Conservation (phyloP, 1,140 invertebrate species). For the Gryon sp. region DNA sequence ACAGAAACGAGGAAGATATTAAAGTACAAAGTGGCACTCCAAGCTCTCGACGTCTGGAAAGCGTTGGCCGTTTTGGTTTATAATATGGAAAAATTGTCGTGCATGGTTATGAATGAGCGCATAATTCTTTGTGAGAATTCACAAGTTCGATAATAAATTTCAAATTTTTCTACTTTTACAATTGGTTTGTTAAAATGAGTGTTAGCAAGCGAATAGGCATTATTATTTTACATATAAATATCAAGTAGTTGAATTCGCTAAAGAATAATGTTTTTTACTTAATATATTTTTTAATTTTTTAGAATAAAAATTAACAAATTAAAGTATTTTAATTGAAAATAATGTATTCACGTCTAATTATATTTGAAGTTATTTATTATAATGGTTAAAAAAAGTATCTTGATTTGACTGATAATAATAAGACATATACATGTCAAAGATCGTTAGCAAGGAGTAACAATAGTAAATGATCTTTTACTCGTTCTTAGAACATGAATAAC, state of each 20-base stretch:
- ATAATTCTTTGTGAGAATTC: constrained; percentile 32
- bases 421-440: constrained; percentile 1
- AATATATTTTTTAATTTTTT: no score
- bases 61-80: constrained; percentile 45
- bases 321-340: no score
- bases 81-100: constrained; percentile 48
- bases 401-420: background rate
- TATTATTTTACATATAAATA: no score
- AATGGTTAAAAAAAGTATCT: background rate
- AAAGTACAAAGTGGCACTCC: constrained; percentile 60
- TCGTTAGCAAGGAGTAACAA: constrained; percentile 4
- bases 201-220: no score
- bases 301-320: no score
- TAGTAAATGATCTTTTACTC: constrained; percentile 20
- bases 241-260: no score
- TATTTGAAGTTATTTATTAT: background rate
- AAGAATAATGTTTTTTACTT: no score
- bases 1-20: constrained; percentile 60
- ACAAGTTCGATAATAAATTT: constrained; percentile 24
- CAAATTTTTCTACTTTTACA: no score
- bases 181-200: constrained; percentile 6
- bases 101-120: constrained; percentile 36
- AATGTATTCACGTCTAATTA: no score
- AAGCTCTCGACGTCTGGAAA: constrained; percentile 44
- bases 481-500: constrained; percentile 42